Evolutionary conservation across 2,888 invertebrate genomes (phyloP).

Genomic region (Trichopoda pennipes): DNA sequence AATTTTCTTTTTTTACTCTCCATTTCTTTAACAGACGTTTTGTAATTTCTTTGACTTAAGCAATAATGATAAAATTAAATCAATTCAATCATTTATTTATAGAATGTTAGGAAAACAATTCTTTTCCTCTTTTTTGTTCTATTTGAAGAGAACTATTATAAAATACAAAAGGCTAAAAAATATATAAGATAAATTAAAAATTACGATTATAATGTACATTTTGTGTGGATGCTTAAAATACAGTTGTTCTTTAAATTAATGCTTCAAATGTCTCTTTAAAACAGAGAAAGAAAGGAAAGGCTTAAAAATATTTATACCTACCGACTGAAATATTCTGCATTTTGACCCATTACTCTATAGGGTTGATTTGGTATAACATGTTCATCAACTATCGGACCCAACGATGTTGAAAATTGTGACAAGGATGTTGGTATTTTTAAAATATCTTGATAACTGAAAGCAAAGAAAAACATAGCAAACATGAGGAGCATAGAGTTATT

Average conservation of each 20-base stretch:
- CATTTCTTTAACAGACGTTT: constrained; percentile 42
- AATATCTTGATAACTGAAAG: constrained; percentile 85
- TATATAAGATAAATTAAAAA: not conserved
- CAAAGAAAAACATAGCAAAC: constrained; percentile 30
- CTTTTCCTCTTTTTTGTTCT: not conserved
- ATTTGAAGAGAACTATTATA: not conserved
- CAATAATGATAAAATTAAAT: not conserved
- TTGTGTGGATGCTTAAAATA: not conserved
- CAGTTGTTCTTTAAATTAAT: not conserved
- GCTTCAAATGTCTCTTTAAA: too few relatives aligned
- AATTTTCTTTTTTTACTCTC: constrained; percentile 7
- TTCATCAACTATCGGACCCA: constrained; percentile 93
- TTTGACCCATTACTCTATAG: constrained; percentile 87
- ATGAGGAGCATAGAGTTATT: too few relatives aligned
- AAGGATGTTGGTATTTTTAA: constrained; percentile 85
- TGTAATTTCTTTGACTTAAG: constrained; percentile 3
- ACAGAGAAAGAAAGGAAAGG: not conserved
- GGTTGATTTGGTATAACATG: constrained; percentile 92
- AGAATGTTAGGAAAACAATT: too few relatives aligned
- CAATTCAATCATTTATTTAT: not conserved
- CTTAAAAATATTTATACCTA: constrained; percentile 77
- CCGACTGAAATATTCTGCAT: constrained; percentile 88
- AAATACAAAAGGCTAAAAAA: not conserved
- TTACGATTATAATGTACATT: not conserved
- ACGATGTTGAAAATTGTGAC: constrained; percentile 90